Percentiles rank a stretch among this genome's conserved stretches.
Conservation (phyloP, 2,113 vertebrate species). For the Callocephalon fimbriatum region DNA sequence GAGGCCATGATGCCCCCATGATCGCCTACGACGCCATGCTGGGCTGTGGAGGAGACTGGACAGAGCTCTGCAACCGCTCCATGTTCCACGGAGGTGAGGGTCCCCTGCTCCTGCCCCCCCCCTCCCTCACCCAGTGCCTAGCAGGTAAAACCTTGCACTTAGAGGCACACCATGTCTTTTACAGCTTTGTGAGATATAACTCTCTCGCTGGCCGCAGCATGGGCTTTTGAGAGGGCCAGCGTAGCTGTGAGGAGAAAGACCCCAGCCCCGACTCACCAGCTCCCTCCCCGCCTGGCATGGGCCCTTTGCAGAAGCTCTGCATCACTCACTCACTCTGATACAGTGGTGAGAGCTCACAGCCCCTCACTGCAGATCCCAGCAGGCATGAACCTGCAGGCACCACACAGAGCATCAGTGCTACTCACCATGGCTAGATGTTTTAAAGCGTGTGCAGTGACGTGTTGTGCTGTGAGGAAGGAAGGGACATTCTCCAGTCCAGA, state of each 20-base stretch:
- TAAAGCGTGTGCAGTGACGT: fast-evolving
- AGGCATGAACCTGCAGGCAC: fast-evolving
- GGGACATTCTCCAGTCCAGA: neutral
- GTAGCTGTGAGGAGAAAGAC: neutral
- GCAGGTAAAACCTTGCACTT: neutral
- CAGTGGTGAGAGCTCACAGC: neutral
- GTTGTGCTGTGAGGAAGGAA: neutral
- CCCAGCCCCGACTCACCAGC: neutral
- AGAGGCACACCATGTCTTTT: neutral
- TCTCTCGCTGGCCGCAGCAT: neutral
- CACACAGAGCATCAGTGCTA: fast-evolving
- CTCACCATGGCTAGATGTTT: neutral
- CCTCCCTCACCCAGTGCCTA: fast-evolving
- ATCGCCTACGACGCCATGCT: slow-evolving; percentile 95
- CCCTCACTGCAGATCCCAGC: neutral
- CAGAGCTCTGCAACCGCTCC: slow-evolving; percentile 88
- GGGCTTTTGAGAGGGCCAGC: neutral
- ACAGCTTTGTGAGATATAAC: neutral
- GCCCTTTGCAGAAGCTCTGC: neutral
- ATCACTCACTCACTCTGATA: too few species aligned
- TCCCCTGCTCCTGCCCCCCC: fast-evolving
- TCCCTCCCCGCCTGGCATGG: neutral
- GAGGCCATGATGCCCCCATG: slow-evolving; percentile 96
- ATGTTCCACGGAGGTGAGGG: slow-evolving; percentile 94
- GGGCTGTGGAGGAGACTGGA: slow-evolving; percentile 86